phyloP scores from a whole-genome alignment of 1,140 invertebrate species.

The Diabrotica virgifera region DNA sequence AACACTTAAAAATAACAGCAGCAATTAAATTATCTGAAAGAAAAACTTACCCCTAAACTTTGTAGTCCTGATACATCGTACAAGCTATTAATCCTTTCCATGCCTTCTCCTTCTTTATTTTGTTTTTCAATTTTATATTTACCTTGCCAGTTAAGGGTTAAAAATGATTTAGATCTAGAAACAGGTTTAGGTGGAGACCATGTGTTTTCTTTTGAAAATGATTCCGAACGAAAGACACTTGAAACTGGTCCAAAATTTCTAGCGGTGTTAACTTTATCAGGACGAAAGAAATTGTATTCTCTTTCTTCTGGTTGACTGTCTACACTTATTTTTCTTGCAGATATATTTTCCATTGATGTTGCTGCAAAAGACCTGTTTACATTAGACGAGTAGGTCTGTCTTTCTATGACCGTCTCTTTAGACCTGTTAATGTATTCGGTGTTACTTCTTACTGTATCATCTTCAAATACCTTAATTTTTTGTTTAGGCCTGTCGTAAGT shows the following conservation, averaged over 20 bases:
- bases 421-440: conserved; percentile 20
- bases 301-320: conserved; percentile 13
- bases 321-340: conserved; percentile 22
- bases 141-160: conserved; percentile 36
- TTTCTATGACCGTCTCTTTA: not conserved
- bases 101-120: conserved; percentile 12
- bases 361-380: conserved; percentile 14
- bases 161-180: conserved; percentile 46
- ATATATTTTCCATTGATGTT: conserved; percentile 33
- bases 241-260: conserved; percentile 7
- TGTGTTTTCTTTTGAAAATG: conserved; percentile 39
- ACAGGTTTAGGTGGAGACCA: conserved; percentile 38
- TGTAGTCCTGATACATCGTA: conserved; percentile 47
- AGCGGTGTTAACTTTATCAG: conserved; percentile 1
- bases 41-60: conserved; percentile 45
- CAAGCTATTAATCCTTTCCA: conserved; percentile 42
- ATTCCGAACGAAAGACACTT: conserved; percentile 39
- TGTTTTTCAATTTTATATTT: conserved; percentile 29
- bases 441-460: conserved; percentile 47
- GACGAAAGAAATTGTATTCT: conserved; percentile 23
- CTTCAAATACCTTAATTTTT: conserved; percentile 48
- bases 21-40: not conserved
- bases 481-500: conserved; percentile 46
- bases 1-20: not conserved
- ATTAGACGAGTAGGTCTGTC: conserved; percentile 4